Conservation (phyloP, 1,140 invertebrate genomes). For the Ylistrum balloti region DNA sequence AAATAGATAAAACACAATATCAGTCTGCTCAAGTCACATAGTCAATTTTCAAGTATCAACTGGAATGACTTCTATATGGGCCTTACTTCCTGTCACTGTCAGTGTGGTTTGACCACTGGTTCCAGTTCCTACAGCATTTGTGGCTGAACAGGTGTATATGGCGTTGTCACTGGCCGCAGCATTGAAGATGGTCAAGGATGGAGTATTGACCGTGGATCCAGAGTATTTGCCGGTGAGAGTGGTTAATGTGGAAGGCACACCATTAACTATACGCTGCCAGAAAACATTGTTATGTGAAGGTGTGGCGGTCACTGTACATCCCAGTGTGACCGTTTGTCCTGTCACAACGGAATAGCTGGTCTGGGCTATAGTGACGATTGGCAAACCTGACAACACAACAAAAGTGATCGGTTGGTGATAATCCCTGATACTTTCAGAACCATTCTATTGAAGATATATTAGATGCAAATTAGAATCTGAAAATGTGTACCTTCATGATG, state of each 20-base stretch:
- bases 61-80: not conserved
- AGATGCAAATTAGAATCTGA: too few species aligned
- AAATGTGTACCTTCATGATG: too few species aligned
- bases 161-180: conserved; percentile 35
- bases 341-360: not conserved
- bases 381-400: too few species aligned
- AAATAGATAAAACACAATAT: too few species aligned
- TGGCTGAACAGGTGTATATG: conserved; percentile 44
- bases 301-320: not conserved
- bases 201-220: conserved; percentile 44
- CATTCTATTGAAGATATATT: too few species aligned
- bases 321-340: not conserved
- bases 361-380: not conserved
- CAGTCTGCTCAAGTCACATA: too few species aligned
- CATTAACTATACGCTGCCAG: conserved; percentile 44
- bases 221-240: conserved; percentile 16
- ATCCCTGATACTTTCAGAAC: too few species aligned
- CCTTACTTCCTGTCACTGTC: conserved; percentile 42
- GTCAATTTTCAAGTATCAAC: too few species aligned
- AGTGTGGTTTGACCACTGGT: conserved; percentile 50
- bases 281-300: conserved; percentile 43
- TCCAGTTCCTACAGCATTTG: conserved; percentile 50
- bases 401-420: too few species aligned
- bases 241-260: not conserved
- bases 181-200: conserved; percentile 46